Evolutionary conservation across 2,113 vertebrate genomes (phyloP), one percentile per base, ranked within the genome.

Genomic region (Hyaena hyaena): DNA sequence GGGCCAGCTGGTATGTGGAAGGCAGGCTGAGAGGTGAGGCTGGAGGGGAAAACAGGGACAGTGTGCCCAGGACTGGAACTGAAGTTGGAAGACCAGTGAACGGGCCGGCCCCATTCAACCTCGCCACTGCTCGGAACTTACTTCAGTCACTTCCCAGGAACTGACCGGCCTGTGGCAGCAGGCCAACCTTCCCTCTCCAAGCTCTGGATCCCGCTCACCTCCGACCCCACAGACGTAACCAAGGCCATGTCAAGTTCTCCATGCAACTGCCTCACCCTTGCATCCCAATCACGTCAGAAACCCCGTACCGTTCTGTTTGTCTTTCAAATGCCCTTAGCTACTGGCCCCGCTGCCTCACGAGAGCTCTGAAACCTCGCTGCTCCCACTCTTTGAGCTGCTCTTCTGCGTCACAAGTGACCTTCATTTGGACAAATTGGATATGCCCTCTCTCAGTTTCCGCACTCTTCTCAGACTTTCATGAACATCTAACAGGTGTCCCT

Each of bases 141-240:
- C 45, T 55, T 45, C 45, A 3, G 5, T 31, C 23, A 63, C 77
- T 39, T 73, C 35, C 35, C 4, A 2, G 0, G 24, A 68, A 73
- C 45, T 17, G 55, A n/a, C 76, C 21, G 4, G 31, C 0, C 0
- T 0, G 21, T 5, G 63, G 66, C 58, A 12, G 48, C 8, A 66
- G 66, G 69, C 61, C 58, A 12, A 7, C 68, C 9, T 17, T n/a
- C 19, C 45, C n/a, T 74, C 71, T 85, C 39, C 50, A 28, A 69
- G 45, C 50, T 63, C 80, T 7, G 24, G 14, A 21, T 17, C 28
- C 90, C 0, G 2, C 55, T 84, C 63, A 35, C 6, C 71, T 48
- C 61, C 0, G 1, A 84, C 81, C 39, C 17, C 68, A 19, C 45
- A 48, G 61, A 31, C 0, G 0, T 9, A 23, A 28, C n/a, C 8